These are phyloP conservation scores for Otus sunia DNA, from an alignment of 2,113 vertebrate species.

Conservation along the genomic window DNA sequence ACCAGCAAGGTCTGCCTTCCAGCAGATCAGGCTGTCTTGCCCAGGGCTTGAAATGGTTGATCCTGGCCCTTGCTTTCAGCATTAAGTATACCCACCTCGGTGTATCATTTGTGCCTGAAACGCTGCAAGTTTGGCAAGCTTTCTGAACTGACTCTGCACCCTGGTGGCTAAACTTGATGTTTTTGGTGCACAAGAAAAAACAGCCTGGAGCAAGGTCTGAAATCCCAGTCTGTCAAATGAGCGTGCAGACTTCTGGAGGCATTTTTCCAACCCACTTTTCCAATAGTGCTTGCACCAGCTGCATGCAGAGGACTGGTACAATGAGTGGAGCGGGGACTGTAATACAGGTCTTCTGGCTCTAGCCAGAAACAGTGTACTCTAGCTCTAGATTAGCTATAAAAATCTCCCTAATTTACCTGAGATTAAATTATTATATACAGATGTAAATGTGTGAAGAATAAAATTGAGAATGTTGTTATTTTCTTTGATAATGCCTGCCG, in stretches of 20 bases:
- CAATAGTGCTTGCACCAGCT: not conserved
- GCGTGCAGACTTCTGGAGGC: rapidly evolving
- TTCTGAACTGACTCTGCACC: not conserved
- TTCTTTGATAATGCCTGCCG: not conserved
- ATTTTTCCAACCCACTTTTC: not conserved
- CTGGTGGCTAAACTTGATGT: not conserved
- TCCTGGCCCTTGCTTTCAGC: not conserved
- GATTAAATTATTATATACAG: not conserved
- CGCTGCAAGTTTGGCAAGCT: not conserved
- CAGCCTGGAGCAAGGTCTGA: not conserved
- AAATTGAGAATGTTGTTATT: not conserved
- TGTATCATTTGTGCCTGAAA: not conserved
- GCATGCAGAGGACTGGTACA: not conserved
- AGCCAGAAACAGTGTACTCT: not conserved
- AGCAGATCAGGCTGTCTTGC: not conserved
- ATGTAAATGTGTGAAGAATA: not conserved
- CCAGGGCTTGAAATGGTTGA: not conserved
- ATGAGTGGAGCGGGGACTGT: not conserved
- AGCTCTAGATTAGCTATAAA: not conserved
- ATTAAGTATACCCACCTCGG: not conserved
- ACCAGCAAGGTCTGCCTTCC: not conserved
- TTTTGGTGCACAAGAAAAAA: not conserved
- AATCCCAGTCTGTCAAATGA: not conserved
- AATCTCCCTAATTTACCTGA: not conserved
- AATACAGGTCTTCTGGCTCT: not conserved